Evolutionary conservation across 2,888 invertebrate species (phyloP), one percentile per base, ranked within the genome.

Genomic region (Encarsia formosa): DNA sequence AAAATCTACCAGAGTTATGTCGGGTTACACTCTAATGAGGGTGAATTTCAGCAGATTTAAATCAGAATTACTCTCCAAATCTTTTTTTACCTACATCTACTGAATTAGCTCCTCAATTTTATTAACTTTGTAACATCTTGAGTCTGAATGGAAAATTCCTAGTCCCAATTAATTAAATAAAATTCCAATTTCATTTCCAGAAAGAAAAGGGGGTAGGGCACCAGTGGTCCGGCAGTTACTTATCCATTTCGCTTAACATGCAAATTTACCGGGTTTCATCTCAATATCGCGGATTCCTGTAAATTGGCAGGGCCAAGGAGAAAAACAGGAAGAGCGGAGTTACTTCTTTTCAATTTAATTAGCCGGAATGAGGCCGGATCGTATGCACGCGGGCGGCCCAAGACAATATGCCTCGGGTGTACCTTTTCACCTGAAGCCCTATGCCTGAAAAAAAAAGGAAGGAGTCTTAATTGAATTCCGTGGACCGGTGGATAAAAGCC

Each of bases 391-490:
- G 61, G 61, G n/a, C n/a, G 16, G 63, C 65, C 39, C 32, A 41
- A 41, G 31, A 41, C 37, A 46, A 40, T 40, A 35, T 46, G 15
- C 18, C 3, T 34, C n/a, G 16, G 5, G 5, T 32, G 4, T 32
- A 8, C 32, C 32, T 34, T n/a, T 34, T 18, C 18, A 15, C n/a
- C 34, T 34, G 8, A 6, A 15, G 8, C 11, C 26, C 26, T 26
- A 8, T 26, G 5, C 26, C 26, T 26, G 5, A 26, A 5, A 6
- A 6, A 26, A 26, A 11, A 26, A 6, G 26, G 26, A 62, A 62
- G 66, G 63, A 69, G 66, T 70, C 67, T 68, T 70, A 70, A 70
- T 71, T 70, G 68, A 70, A 70, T 69, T 66, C 34, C 18, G 43
- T n/a, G n/a, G n/a, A n/a, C n/a, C n/a, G n/a, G n/a, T n/a, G n/a